Percentiles rank a stretch among this genome's conserved stretches.
phyloP scores from a whole-genome alignment of 2,113 vertebrate genomes.

The Zingel zingel region DNA sequence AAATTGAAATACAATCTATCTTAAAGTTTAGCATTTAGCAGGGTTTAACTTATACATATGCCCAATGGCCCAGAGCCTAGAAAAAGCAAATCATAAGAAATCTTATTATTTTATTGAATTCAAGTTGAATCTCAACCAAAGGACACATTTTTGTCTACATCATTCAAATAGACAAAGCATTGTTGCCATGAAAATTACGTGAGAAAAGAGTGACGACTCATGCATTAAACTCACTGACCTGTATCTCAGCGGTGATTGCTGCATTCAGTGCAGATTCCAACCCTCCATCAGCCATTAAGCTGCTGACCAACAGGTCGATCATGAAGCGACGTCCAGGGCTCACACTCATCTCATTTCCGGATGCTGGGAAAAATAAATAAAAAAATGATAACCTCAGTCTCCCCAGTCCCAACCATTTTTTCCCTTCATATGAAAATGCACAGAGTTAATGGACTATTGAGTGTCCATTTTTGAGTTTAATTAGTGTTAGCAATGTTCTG shows the following conservation, averaged over 20 bases:
- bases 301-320: constrained; percentile 98
- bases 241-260: constrained; percentile 97
- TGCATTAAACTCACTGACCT: constrained; percentile 83
- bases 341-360: constrained; percentile 94
- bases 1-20: not conserved
- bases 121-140: not conserved
- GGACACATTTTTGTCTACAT: not conserved
- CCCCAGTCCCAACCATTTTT: too few relatives aligned
- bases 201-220: not conserved
- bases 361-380: constrained; percentile 81
- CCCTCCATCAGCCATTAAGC: constrained; percentile 97
- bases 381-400: not conserved
- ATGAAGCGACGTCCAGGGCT: constrained; percentile 96
- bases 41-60: not conserved
- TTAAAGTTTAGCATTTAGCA: too few relatives aligned
- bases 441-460: not conserved
- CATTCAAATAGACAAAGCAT: not conserved
- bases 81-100: not conserved
- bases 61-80: not conserved
- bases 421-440: not conserved
- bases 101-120: not conserved
- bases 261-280: constrained; percentile 95
- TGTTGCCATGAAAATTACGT: not conserved
- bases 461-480: not conserved
- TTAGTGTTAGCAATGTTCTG: not conserved